phyloP scores from a whole-genome alignment of 2,888 invertebrate species.

The Eupithecia subfuscata region DNA sequence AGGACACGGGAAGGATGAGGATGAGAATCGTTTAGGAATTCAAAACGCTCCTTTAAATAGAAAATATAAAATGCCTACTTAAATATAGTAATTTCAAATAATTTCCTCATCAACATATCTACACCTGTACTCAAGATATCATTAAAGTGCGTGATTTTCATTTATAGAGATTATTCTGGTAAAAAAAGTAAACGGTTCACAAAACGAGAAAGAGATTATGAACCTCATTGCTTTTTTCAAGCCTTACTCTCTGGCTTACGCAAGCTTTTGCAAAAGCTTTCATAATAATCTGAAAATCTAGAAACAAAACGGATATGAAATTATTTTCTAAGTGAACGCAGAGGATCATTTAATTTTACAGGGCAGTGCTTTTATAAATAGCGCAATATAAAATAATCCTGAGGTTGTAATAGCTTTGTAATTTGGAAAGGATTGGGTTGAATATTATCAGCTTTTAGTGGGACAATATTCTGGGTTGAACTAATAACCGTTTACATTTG shows the following conservation, averaged over 20 bases:
- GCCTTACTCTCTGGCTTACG: constrained; percentile 6
- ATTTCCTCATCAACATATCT: too few species aligned
- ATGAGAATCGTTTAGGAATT: too few species aligned
- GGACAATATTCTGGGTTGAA: constrained; percentile 9
- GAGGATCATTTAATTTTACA: constrained; percentile 45
- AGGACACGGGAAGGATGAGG: too few species aligned
- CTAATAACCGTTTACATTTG: constrained; percentile 13
- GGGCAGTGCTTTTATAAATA: constrained; percentile 46
- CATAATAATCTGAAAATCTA: not conserved
- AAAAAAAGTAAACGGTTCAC: not conserved
- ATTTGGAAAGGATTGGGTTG: constrained; percentile 28
- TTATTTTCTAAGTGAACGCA: constrained; percentile 44
- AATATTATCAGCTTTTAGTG: constrained; percentile 19
- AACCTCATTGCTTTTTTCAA: not conserved
- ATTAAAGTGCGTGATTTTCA: too few species aligned
- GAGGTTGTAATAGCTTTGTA: constrained; percentile 37
- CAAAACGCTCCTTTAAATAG: too few species aligned
- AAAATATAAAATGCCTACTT: too few species aligned
- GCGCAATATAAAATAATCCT: constrained; percentile 38
- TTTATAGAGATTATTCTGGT: too few species aligned
- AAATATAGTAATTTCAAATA: too few species aligned
- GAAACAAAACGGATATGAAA: constrained; percentile 40
- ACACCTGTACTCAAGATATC: too few species aligned
- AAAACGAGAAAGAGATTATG: not conserved
- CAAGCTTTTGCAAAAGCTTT: not conserved